Evolutionary conservation across 1,140 invertebrate species (phyloP), one percentile per base, ranked within the genome.

Genomic region (Tetragonula clypearis): DNA sequence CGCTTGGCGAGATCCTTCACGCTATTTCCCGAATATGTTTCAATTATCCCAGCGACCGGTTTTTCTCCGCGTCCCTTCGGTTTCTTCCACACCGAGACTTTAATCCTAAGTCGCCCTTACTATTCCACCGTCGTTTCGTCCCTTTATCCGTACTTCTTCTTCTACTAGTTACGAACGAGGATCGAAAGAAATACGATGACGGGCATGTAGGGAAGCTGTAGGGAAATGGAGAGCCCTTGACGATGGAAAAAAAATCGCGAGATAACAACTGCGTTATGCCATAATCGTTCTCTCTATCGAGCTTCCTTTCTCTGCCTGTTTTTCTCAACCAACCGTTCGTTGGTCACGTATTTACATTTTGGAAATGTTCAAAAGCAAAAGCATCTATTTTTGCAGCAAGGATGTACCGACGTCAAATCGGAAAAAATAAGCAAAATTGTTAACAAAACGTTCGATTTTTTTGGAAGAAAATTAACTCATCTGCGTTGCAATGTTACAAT

Each of bases 201-300:
- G 4, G 26, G 82, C 41, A 41, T 41, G 41, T 6, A 41, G 41
- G 12, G 5, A 58, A 5, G 53, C 6, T 26, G 15, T 35, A 26
- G 55, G 19, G 55, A 30, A 14, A 9, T 30, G n/a, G 30, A 68
- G 74, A 49, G 53, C 74, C 65, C 55, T 58, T 30, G 56, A 79
- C 26, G 26, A 62, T 19, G 30, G 41, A 65, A 79, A 84, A 79
- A 68, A 79, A 77, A 72, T 35, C 49, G 76, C 26, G 76, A 84
- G 82, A 79, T 84, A 80, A 84, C 78, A 58, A 80, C 49, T 53
- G 77, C 82, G 69, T 73, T 73, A 68, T 68, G 49, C 69, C 83
- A 65, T 77, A 80, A 84, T 84, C 69, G 82, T 41, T 15, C 49
- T 55, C 49, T 84, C 83, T 49, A 84, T 80, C 77, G 77, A 17